These are phyloP conservation scores for Muraenolepis orangiensis DNA, from an alignment of 2,797 vertebrate genomes.

Conservation along the genomic window DNA sequence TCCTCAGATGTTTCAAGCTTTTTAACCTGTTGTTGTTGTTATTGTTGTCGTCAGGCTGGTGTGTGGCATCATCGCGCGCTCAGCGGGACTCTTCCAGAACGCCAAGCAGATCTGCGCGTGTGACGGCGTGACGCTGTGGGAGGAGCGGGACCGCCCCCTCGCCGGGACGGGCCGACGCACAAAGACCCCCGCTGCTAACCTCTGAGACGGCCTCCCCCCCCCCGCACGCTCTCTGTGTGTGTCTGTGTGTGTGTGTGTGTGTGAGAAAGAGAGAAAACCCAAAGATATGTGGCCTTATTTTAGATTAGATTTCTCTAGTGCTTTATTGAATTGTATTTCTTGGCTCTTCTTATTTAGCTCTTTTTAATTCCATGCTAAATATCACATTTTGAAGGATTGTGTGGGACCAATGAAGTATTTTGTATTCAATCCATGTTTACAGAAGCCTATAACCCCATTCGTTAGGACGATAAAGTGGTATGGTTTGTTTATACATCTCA, in stretches of 20 bases:
- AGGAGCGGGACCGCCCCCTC: constrained; percentile 79
- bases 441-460: neutral
- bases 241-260: neutral
- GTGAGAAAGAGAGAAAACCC: neutral
- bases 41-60: constrained; percentile 72
- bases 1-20: no score
- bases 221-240: neutral
- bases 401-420: neutral
- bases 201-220: constrained; percentile 60
- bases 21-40: neutral
- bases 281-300: neutral
- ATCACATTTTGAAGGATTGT: neutral
- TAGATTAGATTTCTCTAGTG: neutral
- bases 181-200: constrained; percentile 61
- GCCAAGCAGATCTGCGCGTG: constrained; percentile 87
- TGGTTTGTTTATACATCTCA: neutral
- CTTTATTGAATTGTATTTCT: neutral
- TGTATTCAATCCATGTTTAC: neutral
- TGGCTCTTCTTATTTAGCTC: neutral
- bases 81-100: constrained; percentile 89
- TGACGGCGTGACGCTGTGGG: constrained; percentile 89
- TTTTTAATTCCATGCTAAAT: neutral
- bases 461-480: neutral
- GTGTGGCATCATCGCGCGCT: constrained; percentile 90
- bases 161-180: constrained; percentile 71